phyloP scores from a whole-genome alignment of 2,113 vertebrate genomes.

The Notarius lentiginosus region DNA sequence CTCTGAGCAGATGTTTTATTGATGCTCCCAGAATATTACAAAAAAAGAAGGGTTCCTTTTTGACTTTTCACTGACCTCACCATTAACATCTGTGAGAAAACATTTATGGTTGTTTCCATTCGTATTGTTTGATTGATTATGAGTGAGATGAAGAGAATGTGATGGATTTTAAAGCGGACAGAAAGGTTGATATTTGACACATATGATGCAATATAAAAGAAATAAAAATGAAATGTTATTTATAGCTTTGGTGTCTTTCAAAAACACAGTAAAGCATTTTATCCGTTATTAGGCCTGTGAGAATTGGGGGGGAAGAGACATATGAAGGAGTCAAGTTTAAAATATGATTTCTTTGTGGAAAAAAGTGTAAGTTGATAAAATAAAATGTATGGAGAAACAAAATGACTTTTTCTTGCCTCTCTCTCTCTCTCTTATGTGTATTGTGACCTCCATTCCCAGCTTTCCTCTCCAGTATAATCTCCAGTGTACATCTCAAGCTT shows the following conservation, averaged over 20 bases:
- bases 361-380: not conserved
- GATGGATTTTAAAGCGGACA: too few species aligned
- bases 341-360: too few species aligned
- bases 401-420: not conserved
- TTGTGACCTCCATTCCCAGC: conserved; percentile 37
- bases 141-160: not conserved
- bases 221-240: not conserved
- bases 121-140: not conserved
- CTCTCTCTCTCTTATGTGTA: not conserved
- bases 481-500: not conserved
- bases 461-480: conserved; percentile 40
- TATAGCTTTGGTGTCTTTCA: not conserved
- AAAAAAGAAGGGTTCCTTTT: not conserved
- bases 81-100: not conserved
- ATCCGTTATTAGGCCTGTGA: too few species aligned
- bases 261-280: not conserved
- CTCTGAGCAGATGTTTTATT: not conserved
- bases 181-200: not conserved
- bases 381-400: not conserved
- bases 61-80: not conserved
- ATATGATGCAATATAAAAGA: too few species aligned
- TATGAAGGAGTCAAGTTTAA: not conserved
- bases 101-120: not conserved
- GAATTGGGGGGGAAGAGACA: not conserved
- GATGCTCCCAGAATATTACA: not conserved